phyloP scores from a whole-genome alignment of 2,888 invertebrate genomes.

The Drosophila seclusa region DNA sequence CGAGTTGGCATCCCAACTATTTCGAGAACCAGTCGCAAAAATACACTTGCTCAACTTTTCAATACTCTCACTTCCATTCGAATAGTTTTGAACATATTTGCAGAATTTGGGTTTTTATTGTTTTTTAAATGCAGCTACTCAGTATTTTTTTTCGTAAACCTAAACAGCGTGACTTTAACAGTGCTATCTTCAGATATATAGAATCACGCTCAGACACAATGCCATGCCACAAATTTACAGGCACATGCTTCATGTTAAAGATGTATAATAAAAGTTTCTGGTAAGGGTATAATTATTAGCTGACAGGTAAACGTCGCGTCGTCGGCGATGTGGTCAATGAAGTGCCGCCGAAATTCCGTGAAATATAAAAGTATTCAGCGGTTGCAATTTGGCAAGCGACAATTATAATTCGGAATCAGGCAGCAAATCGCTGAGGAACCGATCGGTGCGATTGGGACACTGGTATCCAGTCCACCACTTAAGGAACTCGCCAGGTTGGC shows the following conservation, averaged over 20 bases:
- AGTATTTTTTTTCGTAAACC: background rate
- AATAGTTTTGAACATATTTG: background rate
- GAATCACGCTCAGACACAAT: background rate
- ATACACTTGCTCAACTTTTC: background rate
- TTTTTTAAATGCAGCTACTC: background rate
- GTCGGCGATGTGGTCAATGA: slow-evolving; percentile 61
- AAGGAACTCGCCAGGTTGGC: slow-evolving; percentile 33
- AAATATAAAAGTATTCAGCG: slow-evolving; percentile 58
- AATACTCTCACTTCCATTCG: slow-evolving; percentile 22
- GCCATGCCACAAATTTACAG: slow-evolving; percentile 2
- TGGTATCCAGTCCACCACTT: slow-evolving; percentile 59
- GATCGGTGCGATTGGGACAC: slow-evolving; percentile 40
- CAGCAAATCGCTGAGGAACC: slow-evolving; percentile 4
- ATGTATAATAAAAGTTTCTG: background rate
- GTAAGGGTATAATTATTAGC: slow-evolving; percentile 56
- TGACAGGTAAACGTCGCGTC: slow-evolving; percentile 6
- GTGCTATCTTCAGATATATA: too few relatives aligned
- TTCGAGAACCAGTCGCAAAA: slow-evolving; percentile 54
- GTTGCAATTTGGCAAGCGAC: slow-evolving; percentile 63
- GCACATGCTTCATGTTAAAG: slow-evolving; percentile 14
- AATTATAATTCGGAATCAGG: slow-evolving; percentile 59
- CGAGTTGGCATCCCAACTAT: slow-evolving; percentile 64
- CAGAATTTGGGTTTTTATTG: background rate
- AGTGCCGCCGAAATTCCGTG: slow-evolving; percentile 69
- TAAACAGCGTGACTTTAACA: background rate